Evolutionary conservation across 2,888 invertebrate species (phyloP).

Genomic region (Trichacis sp.): DNA sequence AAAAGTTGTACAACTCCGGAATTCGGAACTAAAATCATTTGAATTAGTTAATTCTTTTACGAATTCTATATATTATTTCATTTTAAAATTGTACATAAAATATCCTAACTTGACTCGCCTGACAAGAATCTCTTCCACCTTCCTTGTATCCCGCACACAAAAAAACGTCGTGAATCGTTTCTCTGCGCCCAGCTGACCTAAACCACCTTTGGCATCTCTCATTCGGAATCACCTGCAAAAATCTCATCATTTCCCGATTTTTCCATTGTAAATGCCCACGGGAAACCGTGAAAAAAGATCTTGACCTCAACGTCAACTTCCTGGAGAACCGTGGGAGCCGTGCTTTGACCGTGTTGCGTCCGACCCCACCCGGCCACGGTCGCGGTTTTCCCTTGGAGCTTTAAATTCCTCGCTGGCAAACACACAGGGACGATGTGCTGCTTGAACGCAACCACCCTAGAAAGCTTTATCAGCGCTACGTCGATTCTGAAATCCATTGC

Average conservation of each 20-base stretch:
- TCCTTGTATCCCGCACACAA: conserved; percentile 94
- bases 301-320: conserved; percentile 83
- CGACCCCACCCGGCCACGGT: conserved; percentile 95
- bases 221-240: conserved; percentile 79
- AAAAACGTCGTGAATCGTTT: conserved; percentile 94
- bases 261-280: too few relatives aligned
- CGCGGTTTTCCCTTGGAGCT: conserved; percentile 87
- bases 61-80: too few relatives aligned
- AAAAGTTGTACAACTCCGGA: too few relatives aligned
- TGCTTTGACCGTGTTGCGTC: conserved; percentile 88
- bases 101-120: too few relatives aligned
- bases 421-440: conserved; percentile 95
- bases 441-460: conserved; percentile 85
- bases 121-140: conserved; percentile 76
- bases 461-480: conserved; percentile 85
- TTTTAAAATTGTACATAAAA: too few relatives aligned
- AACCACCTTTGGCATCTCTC: conserved; percentile 95
- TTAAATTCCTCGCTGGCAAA: conserved; percentile 82
- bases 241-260: too few relatives aligned
- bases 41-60: too few relatives aligned
- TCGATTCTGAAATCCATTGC: conserved; percentile 93
- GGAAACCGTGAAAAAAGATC: conserved; percentile 1
- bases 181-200: conserved; percentile 87
- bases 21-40: too few relatives aligned
- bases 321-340: conserved; percentile 87